Percentiles rank a stretch among this genome's conserved stretches.
Conservation (phyloP, 1,140 invertebrate species). For the Meteorus sp. region DNA sequence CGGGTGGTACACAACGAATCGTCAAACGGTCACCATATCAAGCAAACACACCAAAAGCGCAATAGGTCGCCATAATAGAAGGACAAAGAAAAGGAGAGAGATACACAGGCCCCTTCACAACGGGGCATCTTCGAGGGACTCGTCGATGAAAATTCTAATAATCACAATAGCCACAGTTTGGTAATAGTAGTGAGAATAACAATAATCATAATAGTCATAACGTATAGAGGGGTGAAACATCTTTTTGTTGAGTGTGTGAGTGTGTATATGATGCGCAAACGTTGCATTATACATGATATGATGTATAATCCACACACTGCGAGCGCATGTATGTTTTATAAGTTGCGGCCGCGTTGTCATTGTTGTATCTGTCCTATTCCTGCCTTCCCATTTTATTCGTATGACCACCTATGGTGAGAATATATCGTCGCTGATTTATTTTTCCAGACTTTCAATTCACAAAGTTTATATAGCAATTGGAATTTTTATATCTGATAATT, state of each 20-base stretch:
- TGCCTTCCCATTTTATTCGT: too few species aligned
- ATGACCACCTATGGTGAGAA: too few species aligned
- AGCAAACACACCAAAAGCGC: neutral
- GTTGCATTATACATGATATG: too few species aligned
- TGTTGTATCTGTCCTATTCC: too few species aligned
- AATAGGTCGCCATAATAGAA: neutral
- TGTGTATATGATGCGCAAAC: too few species aligned
- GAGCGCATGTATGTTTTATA: too few species aligned
- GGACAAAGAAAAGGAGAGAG: neutral
- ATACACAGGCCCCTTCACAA: conserved; percentile 2
- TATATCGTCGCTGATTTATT: too few species aligned
- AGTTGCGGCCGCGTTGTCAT: too few species aligned
- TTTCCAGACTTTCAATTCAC: too few species aligned
- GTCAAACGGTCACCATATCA: conserved; percentile 16
- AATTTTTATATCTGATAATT: too few species aligned
- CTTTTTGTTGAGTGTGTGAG: conserved; percentile 22
- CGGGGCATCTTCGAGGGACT: neutral
- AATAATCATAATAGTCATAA: conserved; percentile 5
- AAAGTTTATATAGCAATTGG: too few species aligned
- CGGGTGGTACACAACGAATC: conserved; percentile 7
- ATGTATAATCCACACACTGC: too few species aligned
- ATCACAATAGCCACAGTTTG: conserved; percentile 14
- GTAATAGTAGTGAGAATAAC: conserved; percentile 7
- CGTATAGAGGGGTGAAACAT: conserved; percentile 3
- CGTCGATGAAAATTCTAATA: conserved; percentile 20